Percentiles rank a stretch among this genome's conserved stretches.
phyloP scores from a whole-genome alignment of 2,113 vertebrate species.

The Cathartes aura region DNA sequence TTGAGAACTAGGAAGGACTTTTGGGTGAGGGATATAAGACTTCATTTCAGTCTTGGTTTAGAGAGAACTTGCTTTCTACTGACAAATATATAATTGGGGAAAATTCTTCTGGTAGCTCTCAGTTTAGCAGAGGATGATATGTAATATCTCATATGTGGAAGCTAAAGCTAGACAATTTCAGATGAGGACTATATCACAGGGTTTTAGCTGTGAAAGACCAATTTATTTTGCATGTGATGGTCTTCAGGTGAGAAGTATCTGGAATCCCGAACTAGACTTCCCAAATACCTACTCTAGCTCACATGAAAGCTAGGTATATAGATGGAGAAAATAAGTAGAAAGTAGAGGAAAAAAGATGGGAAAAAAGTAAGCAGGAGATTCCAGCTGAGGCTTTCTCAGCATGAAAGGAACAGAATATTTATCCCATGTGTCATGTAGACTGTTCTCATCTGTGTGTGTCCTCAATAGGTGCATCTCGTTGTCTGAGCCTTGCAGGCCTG shows the following conservation, averaged over 20 bases:
- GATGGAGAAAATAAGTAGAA: background rate
- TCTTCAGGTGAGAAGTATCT: background rate
- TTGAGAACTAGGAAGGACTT: background rate
- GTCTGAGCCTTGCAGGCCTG: background rate
- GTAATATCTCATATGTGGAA: background rate
- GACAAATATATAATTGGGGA: background rate
- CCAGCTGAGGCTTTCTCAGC: background rate
- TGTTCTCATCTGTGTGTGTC: background rate
- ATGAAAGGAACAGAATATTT: background rate
- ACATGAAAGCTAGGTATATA: background rate
- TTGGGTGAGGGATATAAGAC: background rate
- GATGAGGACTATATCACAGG: background rate
- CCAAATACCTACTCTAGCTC: background rate
- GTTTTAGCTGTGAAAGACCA: background rate
- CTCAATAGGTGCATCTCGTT: fast-evolving
- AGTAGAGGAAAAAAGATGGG: background rate
- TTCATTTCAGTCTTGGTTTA: background rate
- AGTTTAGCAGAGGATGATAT: background rate
- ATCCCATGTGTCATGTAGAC: background rate
- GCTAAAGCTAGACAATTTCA: background rate
- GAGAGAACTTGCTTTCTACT: background rate
- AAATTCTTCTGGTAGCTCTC: background rate
- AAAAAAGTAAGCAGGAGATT: background rate
- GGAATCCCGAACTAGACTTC: background rate
- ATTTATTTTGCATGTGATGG: background rate